These are phyloP conservation scores for Lasius platythorax DNA, from an alignment of 2,888 invertebrate genomes.

Conservation along the genomic window DNA sequence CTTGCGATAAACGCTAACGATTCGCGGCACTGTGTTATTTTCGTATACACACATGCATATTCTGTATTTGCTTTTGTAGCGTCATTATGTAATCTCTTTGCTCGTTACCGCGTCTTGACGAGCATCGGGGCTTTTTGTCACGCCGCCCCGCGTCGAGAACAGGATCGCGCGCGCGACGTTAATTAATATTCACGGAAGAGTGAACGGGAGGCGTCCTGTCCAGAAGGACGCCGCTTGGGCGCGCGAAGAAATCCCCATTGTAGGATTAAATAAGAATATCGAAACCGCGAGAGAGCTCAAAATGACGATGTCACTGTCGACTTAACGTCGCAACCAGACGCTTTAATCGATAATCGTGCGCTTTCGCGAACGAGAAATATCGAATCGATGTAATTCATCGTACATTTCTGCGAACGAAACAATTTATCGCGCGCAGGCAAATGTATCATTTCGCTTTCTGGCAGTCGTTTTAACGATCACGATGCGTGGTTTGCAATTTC, in stretches of 20 bases:
- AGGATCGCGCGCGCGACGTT: constrained; percentile 36
- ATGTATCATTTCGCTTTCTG: constrained; percentile 8
- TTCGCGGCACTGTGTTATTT: constrained; percentile 19
- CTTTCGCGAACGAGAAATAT: constrained; percentile 11
- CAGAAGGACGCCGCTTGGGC: background rate
- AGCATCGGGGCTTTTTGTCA: constrained; percentile 48
- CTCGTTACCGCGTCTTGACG: constrained; percentile 45
- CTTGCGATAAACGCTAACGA: constrained; percentile 24
- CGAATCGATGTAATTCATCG: constrained; percentile 32
- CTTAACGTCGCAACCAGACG: constrained; percentile 30
- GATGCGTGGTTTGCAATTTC: background rate
- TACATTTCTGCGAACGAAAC: constrained; percentile 28
- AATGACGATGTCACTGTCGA: constrained; percentile 50
- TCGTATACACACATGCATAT: background rate
- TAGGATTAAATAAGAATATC: constrained; percentile 38
- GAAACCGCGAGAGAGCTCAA: background rate
- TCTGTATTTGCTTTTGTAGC: background rate
- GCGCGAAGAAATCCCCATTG: constrained; percentile 7
- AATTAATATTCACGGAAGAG: constrained; percentile 49
- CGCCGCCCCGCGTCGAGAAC: constrained; percentile 21
- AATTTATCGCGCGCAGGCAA: background rate
- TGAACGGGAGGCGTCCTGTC: background rate
- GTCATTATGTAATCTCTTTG: constrained; percentile 42
- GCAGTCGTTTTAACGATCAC: background rate
- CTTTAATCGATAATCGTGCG: constrained; percentile 41